Evolutionary conservation across 2,113 vertebrate genomes (phyloP).

Genomic region (Brevimyrus niger): DNA sequence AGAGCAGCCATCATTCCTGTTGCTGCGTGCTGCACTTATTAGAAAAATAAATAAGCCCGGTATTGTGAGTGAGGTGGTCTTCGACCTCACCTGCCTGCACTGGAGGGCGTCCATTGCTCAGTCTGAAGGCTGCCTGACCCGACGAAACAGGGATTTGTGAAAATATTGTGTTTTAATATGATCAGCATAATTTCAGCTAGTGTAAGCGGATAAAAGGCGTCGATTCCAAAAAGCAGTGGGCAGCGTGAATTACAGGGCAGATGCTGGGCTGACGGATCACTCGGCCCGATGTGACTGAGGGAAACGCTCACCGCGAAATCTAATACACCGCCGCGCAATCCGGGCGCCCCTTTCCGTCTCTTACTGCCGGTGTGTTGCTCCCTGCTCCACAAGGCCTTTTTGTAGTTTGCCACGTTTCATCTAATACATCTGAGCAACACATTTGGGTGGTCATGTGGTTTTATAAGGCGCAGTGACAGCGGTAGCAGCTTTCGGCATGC

Average conservation of each 20-base stretch:
- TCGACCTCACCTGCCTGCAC: not conserved
- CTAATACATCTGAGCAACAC: not conserved
- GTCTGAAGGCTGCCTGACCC: not conserved
- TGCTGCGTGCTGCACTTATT: not conserved
- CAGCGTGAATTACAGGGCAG: not conserved
- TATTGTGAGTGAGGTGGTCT: not conserved
- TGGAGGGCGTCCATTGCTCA: not conserved
- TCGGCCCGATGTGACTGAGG: not conserved
- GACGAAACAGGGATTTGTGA: not conserved
- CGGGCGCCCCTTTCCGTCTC: not conserved
- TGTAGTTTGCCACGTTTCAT: not conserved
- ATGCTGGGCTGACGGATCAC: not conserved
- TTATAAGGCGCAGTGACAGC: not conserved
- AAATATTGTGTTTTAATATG: not conserved
- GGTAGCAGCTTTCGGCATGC: not conserved
- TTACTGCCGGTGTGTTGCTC: not conserved
- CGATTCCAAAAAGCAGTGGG: not conserved
- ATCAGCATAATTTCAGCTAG: slow-evolving; percentile 8
- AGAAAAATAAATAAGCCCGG: not conserved
- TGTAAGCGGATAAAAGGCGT: not conserved
- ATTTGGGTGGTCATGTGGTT: not conserved
- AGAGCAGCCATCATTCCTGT: not conserved
- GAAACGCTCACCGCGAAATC: not conserved
- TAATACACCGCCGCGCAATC: not conserved
- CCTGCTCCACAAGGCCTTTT: not conserved